Evolutionary conservation across 2,797 vertebrate species (phyloP).

Genomic region (Pangasius sanitwongsei): DNA sequence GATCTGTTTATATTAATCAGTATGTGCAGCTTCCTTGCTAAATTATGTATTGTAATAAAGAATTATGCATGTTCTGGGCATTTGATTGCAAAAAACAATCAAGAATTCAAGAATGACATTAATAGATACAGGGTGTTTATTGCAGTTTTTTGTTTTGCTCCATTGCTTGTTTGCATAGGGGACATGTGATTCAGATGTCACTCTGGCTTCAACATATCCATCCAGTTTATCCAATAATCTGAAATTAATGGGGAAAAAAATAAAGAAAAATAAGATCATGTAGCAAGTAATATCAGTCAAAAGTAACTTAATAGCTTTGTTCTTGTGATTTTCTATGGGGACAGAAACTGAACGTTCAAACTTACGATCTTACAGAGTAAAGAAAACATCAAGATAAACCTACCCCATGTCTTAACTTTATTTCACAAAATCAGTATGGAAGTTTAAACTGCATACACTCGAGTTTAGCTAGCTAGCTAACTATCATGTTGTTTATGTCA

Average conservation of each 20-base stretch:
- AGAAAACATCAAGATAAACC: not conserved
- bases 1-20: not conserved
- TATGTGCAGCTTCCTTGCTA: not conserved
- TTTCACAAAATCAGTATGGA: not conserved
- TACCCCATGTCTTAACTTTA: not conserved
- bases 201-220: not conserved
- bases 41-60: not conserved
- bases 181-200: not conserved
- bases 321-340: not conserved
- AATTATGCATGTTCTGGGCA: not conserved
- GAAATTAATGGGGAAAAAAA: not conserved
- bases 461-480: not conserved
- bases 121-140: slow-evolving; percentile 15
- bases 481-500: not conserved
- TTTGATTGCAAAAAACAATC: not conserved
- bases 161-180: not conserved
- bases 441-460: not conserved
- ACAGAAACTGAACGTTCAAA: not conserved
- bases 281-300: not conserved
- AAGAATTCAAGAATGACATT: not conserved
- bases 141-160: not conserved
- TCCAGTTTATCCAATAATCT: slow-evolving; percentile 36
- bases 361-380: not conserved
- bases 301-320: not conserved
- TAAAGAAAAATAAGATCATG: not conserved